Percentiles rank a stretch among this genome's conserved stretches.
phyloP scores from a whole-genome alignment of 30 jellyfish, hydroid and myxozoan genomes.

The Hydractinia symbiolongicarpus region DNA sequence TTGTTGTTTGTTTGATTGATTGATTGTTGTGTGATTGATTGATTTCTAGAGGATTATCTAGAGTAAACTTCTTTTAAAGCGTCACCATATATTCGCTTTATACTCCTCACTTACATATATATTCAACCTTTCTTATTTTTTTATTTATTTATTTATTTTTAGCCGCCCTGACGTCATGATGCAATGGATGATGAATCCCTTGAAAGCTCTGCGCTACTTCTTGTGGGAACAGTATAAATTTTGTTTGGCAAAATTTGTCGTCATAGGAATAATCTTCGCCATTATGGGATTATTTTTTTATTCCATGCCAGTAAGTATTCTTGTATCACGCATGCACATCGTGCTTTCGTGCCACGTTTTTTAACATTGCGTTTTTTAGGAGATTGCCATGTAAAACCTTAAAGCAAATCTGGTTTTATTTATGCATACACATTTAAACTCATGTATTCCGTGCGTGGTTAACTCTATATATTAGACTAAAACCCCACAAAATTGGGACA shows the following conservation, averaged over 20 bases:
- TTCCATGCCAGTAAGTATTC: slow-evolving; percentile 43
- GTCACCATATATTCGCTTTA: too few species aligned
- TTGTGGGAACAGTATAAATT: slow-evolving; percentile 47
- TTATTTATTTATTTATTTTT: neutral
- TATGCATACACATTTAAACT: neutral
- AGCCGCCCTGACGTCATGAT: slow-evolving; percentile 52
- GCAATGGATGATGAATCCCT: slow-evolving; percentile 46
- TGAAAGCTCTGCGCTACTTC: slow-evolving; percentile 44
- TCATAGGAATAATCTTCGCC: slow-evolving; percentile 30
- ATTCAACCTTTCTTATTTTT: too few species aligned
- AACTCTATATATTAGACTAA: too few species aligned
- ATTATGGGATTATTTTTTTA: slow-evolving; percentile 40
- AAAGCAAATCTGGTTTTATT: neutral
- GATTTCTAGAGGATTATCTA: too few species aligned
- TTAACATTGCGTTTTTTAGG: neutral
- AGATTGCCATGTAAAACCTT: too few species aligned
- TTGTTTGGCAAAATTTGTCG: slow-evolving; percentile 32
- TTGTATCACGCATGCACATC: neutral
- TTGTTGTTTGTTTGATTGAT: too few species aligned
- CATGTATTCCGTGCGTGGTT: too few species aligned
- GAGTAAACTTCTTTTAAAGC: too few species aligned
- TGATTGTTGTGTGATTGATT: too few species aligned
- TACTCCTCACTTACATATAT: too few species aligned
- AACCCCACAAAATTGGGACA: too few species aligned
- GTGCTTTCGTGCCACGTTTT: neutral